Base-by-base conservation (phyloP, 92 coral and sea anemone species). In the Hydrozoanthus gracilis region DNA sequence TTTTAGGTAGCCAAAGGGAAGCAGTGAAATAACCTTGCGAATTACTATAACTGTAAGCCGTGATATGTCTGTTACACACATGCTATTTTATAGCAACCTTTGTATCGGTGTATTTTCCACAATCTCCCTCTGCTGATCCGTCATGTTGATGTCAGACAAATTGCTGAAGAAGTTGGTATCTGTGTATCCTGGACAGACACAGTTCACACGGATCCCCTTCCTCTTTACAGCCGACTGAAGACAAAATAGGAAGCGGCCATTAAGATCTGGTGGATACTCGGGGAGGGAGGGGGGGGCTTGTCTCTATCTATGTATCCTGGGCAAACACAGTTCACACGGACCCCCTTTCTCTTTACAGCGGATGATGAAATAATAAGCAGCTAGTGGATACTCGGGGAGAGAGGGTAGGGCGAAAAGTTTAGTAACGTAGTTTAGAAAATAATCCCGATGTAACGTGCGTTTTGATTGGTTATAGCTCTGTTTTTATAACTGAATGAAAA, bases 271-370 rank as follows among this genome's bases (percentile, higher is more conserved):
- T 27, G 39, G 39, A 27, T 27, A 27, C 39, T 27, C 39, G 39
- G 39, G 39, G 39, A 27, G 39, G 39, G 39, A 2, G 39, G 39
- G 39, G 39, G 2, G n/a, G 67, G n/a, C 14, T 10, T 60, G 14
- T 20, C 7, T 67, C 9, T 95, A 84, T 94, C 98, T 9, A 98
- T 95, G 39, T 89, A 73, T 4, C 96, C 98, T 7, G 98, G 98
- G 67, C 98, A 95, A 5, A 95, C 91, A 58, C 98, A 94, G 88
- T 95, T 95, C 46, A 95, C 94, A 60, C 98, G 93, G 55, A 95
- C 88, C 3, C 98, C 95, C 85, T 94, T 95, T 75, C 92, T 92
- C 46, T 87, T 88, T 12, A 87, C 79, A 44, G 95, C 98, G 92
- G 91, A 47, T 48, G 67, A 65, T 56, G n/a, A 7, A 12, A 89